phyloP scores from a whole-genome alignment of 2,797 vertebrate genomes.

The Pangasius mekongensis region DNA sequence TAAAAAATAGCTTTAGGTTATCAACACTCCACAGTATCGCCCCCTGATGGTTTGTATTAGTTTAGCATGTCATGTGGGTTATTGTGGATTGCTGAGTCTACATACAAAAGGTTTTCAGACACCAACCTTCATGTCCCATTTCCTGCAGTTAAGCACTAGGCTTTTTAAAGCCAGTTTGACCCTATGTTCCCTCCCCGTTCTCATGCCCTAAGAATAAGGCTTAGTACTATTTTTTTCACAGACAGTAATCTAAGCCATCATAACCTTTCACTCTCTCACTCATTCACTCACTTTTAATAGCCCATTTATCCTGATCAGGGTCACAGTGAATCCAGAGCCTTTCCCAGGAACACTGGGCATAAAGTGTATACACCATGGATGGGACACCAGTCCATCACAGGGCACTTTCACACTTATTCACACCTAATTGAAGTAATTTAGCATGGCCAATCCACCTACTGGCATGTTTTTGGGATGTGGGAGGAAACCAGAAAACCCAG shows the following conservation, averaged over 20 bases:
- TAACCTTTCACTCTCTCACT: background rate
- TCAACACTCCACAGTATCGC: background rate
- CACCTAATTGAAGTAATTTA: background rate
- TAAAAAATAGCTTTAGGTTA: constrained; percentile 28
- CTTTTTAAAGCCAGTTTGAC: background rate
- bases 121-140: background rate
- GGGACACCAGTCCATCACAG: background rate
- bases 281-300: background rate
- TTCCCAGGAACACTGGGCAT: background rate
- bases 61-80: background rate
- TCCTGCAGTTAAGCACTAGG: background rate
- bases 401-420: background rate
- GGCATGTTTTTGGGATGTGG: background rate
- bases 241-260: background rate
- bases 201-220: background rate
- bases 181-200: background rate
- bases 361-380: background rate
- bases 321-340: background rate
- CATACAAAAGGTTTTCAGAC: background rate
- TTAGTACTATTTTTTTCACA: background rate
- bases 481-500: background rate
- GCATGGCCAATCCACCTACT: background rate
- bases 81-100: background rate
- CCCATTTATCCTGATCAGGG: background rate
- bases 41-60: constrained; percentile 38